phyloP scores from a whole-genome alignment of 2,888 invertebrate species.

The Caenorhabditis sp. region DNA sequence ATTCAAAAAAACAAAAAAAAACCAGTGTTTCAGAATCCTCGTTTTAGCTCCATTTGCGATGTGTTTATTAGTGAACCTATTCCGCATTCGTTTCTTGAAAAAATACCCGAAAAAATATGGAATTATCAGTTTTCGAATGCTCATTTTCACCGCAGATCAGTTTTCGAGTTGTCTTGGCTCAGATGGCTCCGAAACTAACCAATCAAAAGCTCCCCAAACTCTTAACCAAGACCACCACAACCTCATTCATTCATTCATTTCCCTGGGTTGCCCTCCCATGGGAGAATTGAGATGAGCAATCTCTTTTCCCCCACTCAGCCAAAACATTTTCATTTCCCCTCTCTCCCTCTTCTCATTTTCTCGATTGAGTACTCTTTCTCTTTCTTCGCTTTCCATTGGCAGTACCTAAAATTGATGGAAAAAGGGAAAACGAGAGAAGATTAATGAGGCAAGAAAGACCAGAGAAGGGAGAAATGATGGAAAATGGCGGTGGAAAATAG shows the following conservation, averaged over 20 bases:
- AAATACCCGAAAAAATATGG: no score
- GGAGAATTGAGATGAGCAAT: slow-evolving; percentile 38
- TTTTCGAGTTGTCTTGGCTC: no score
- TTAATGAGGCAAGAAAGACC: slow-evolving; percentile 3
- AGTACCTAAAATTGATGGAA: slow-evolving; percentile 5
- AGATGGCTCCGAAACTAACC: neutral
- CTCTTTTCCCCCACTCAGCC: slow-evolving; percentile 25
- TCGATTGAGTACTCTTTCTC: slow-evolving; percentile 28
- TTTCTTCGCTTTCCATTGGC: neutral
- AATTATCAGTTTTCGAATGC: no score
- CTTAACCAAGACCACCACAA: neutral
- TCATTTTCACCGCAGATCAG: no score
- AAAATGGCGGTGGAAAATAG: neutral
- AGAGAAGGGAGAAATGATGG: neutral
- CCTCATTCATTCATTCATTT: neutral
- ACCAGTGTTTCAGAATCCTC: no score
- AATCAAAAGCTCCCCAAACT: neutral
- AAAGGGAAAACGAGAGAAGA: slow-evolving; percentile 4
- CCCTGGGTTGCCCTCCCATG: slow-evolving; percentile 12
- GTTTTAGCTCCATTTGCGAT: no score
- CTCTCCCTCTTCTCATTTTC: slow-evolving; percentile 20
- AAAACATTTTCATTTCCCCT: slow-evolving; percentile 5
- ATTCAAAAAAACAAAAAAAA: no score
- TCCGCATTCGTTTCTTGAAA: no score
- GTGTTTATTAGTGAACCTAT: no score